phyloP scores from a whole-genome alignment of 1,140 invertebrate genomes.

The Camponotus floridanus region DNA sequence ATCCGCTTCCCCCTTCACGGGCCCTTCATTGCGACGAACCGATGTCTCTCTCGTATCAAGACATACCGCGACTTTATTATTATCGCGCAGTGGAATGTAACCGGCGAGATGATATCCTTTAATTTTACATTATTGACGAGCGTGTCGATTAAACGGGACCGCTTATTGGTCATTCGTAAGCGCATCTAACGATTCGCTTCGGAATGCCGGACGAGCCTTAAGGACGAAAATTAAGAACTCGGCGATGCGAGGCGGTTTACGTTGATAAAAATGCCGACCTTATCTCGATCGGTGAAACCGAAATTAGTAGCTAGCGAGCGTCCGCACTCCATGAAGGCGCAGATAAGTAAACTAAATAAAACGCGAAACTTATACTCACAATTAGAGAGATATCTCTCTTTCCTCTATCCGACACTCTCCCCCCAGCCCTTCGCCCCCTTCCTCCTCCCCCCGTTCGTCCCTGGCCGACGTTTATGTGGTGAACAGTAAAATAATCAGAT shows the following conservation, averaged over 20 bases:
- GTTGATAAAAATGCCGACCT: conserved; percentile 78
- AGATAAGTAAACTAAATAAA: conserved; percentile 65
- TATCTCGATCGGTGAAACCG: conserved; percentile 80
- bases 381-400: conserved; percentile 67
- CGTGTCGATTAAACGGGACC: conserved; percentile 55
- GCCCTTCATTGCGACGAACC: not conserved
- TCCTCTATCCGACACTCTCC: not conserved
- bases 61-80: conserved; percentile 46
- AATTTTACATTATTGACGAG: conserved; percentile 62
- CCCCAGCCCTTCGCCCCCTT: too few relatives aligned
- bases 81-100: conserved; percentile 37
- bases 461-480: not conserved
- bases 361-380: conserved; percentile 69
- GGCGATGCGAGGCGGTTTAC: conserved; percentile 45
- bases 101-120: conserved; percentile 35
- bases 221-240: conserved; percentile 73
- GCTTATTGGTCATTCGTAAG: conserved; percentile 49
- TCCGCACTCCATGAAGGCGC: conserved; percentile 63
- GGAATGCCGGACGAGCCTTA: conserved; percentile 49
- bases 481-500: conserved; percentile 70
- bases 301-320: conserved; percentile 81
- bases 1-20: not conserved
- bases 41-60: conserved; percentile 35
- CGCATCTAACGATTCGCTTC: conserved; percentile 53
- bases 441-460: not conserved